These are phyloP conservation scores for Zosterops japonicus DNA, from an alignment of 2,113 vertebrate genomes.

Conservation along the genomic window DNA sequence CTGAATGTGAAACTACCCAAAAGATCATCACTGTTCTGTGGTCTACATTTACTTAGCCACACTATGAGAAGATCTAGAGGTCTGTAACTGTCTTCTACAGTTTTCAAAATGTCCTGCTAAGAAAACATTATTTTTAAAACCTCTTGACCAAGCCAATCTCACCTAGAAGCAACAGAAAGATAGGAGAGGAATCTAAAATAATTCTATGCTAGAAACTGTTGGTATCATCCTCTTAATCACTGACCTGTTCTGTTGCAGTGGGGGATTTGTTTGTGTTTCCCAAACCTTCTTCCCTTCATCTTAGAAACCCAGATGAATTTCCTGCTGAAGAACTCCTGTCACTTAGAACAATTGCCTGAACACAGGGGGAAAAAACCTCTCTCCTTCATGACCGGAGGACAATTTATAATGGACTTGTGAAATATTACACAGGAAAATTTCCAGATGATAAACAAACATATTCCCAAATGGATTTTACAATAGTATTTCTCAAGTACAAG, in stretches of 20 bases:
- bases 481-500: not conserved
- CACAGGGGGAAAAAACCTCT: rapidly evolving
- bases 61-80: not conserved
- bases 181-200: not conserved
- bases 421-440: rapidly evolving
- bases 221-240: not conserved
- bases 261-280: not conserved
- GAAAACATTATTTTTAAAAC: not conserved
- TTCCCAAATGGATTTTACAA: not conserved
- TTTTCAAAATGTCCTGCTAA: not conserved
- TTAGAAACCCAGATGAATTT: not conserved
- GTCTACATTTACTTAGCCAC: not conserved
- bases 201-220: not conserved
- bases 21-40: not conserved
- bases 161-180: not conserved
- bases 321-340: not conserved
- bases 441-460: not conserved
- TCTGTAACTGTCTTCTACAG: not conserved
- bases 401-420: not conserved
- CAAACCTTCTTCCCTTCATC: not conserved
- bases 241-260: not conserved
- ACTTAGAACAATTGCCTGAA: not conserved
- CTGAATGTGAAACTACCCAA: not conserved
- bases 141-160: not conserved
- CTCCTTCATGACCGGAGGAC: not conserved